phyloP scores from a whole-genome alignment of 2,797 vertebrate species.

The Chaenodraco wilsoni region DNA sequence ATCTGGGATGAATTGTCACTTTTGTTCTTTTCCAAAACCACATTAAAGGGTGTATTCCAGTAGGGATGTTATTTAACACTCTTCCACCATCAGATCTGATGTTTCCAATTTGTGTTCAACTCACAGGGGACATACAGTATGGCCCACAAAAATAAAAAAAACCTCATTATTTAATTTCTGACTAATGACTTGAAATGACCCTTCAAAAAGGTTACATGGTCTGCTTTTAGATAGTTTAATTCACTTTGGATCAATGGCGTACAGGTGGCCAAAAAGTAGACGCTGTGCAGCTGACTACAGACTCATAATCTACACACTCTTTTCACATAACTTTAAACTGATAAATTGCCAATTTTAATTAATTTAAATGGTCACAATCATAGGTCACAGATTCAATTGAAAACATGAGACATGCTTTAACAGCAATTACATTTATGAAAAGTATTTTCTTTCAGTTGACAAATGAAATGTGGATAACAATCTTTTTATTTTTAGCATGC shows the following conservation, averaged over 20 bases:
- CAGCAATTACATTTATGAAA: not conserved
- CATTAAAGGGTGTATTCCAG: conserved; percentile 13
- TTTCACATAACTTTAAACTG: not conserved
- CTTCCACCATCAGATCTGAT: conserved; percentile 39
- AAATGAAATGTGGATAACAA: not conserved
- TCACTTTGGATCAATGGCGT: conserved; percentile 26
- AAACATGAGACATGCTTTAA: not conserved
- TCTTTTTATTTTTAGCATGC: not conserved
- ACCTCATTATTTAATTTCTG: conserved; percentile 56
- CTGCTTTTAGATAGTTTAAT: conserved; percentile 26
- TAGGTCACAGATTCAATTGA: not conserved
- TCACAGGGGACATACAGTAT: conserved; percentile 34
- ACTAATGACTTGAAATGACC: conserved; percentile 43
- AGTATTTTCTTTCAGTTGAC: not conserved
- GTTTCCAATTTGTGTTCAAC: conserved; percentile 42
- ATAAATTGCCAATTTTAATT: conserved; percentile 12
- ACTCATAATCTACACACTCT: conserved; percentile 1
- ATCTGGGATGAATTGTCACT: conserved; percentile 51
- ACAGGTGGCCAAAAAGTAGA: conserved; percentile 12
- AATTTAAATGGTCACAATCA: not conserved
- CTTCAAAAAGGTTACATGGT: conserved; percentile 30
- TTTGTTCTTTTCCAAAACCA: conserved; percentile 19
- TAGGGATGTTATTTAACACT: conserved; percentile 21
- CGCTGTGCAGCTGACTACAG: conserved; percentile 16
- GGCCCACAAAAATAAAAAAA: conserved; percentile 44